A percentile compares a stretch with the other conserved stretches of the same genome.
Evolutionary conservation across 2,888 invertebrate genomes (phyloP).

Genomic region (Ormyrus nitidulus): DNA sequence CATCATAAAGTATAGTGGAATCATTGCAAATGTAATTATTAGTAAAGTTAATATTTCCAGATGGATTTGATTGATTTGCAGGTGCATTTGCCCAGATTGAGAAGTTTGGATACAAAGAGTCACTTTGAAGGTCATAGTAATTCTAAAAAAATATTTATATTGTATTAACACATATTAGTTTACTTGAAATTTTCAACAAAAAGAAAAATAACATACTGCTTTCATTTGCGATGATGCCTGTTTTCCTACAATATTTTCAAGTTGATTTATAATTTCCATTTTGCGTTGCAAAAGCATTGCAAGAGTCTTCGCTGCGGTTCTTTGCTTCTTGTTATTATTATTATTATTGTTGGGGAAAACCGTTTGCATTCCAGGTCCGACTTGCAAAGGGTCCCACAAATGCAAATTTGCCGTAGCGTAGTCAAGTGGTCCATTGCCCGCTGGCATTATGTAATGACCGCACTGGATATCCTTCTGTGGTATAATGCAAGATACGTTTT

Average conservation of each 20-base stretch:
- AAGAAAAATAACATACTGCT: conserved; percentile 61
- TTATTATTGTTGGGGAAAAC: conserved; percentile 61
- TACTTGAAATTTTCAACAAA: too few species aligned
- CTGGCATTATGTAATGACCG: conserved; percentile 70
- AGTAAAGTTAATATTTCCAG: conserved; percentile 67
- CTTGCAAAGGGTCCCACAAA: conserved; percentile 70
- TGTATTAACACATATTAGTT: too few species aligned
- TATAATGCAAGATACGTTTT: conserved; percentile 65
- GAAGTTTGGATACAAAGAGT: conserved; percentile 67
- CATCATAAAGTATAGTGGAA: conserved; percentile 78
- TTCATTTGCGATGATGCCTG: conserved; percentile 69
- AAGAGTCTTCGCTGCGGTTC: conserved; percentile 77
- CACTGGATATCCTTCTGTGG: conserved; percentile 69
- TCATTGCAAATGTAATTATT: conserved; percentile 77
- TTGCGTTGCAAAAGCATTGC: conserved; percentile 80
- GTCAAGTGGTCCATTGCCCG: conserved; percentile 66
- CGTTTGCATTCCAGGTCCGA: conserved; percentile 65
- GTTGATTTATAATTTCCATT: conserved; percentile 79
- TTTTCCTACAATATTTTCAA: conserved; percentile 80
- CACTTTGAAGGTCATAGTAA: conserved; percentile 70
- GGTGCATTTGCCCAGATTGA: conserved; percentile 72
- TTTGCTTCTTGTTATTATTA: conserved; percentile 67
- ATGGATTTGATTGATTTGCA: conserved; percentile 64
- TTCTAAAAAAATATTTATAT: conserved; percentile 57
- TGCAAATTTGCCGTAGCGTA: conserved; percentile 68